Percentiles rank a stretch among this genome's conserved stretches.
Evolutionary conservation across 2,888 invertebrate species (phyloP).

Genomic region (Synergus itoensis): DNA sequence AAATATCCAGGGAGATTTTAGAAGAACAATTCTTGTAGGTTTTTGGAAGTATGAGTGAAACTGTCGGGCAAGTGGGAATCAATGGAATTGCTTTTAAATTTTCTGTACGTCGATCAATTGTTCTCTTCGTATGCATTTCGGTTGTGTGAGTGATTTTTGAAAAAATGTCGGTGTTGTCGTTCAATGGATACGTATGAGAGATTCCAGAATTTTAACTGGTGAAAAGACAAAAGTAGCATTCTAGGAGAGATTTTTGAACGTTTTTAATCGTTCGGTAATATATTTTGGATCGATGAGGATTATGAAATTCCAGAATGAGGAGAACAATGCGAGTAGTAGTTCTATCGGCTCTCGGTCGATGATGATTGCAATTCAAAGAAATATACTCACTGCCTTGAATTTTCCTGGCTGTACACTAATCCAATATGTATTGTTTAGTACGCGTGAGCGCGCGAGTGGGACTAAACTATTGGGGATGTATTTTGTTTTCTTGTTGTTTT

Average conservation of each 20-base stretch:
- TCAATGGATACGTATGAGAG: conserved; percentile 37
- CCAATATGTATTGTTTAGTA: conserved; percentile 33
- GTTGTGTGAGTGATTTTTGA: conserved; percentile 32
- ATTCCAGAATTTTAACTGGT: conserved; percentile 25
- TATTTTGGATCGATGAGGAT: conserved; percentile 37
- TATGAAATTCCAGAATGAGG: conserved; percentile 34
- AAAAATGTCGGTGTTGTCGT: conserved; percentile 35
- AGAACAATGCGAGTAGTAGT: conserved; percentile 33
- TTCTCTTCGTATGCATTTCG: conserved; percentile 34
- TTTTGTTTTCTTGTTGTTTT: conserved; percentile 42
- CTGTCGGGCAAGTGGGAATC: neutral
- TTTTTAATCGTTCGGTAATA: conserved; percentile 30
- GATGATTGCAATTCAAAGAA: conserved; percentile 39
- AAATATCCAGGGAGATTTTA: neutral
- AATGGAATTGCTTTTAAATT: conserved; percentile 40
- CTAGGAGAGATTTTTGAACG: conserved; percentile 32
- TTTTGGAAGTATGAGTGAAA: conserved; percentile 34
- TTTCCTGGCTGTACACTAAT: conserved; percentile 41
- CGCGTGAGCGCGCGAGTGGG: conserved; percentile 34
- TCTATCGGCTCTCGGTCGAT: conserved; percentile 26
- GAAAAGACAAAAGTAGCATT: conserved; percentile 40
- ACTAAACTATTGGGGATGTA: conserved; percentile 49
- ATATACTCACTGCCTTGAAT: conserved; percentile 46
- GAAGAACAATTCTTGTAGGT: neutral
- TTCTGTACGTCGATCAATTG: conserved; percentile 37